phyloP scores from a whole-genome alignment of 2,888 invertebrate species.

The Antheraea yamamai region DNA sequence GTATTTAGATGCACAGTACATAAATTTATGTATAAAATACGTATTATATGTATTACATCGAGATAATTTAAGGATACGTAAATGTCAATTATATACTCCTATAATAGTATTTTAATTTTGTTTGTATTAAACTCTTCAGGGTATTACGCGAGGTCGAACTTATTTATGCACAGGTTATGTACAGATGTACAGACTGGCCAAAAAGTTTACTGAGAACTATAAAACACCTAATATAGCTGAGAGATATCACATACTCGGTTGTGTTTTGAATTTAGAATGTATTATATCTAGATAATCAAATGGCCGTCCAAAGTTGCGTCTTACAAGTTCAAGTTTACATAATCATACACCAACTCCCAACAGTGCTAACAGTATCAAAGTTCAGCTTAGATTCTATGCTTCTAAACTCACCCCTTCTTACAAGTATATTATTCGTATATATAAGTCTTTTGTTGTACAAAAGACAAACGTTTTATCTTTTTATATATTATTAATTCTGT shows the following conservation, averaged over 20 bases:
- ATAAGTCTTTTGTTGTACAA: background rate
- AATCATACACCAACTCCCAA: conserved; percentile 9
- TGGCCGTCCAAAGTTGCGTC: background rate
- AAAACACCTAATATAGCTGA: background rate
- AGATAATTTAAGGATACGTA: too few species aligned
- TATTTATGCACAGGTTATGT: too few species aligned
- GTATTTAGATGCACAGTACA: too few species aligned
- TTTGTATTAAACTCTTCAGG: too few species aligned
- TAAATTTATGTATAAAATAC: too few species aligned
- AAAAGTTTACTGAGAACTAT: too few species aligned
- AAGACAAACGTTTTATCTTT: background rate
- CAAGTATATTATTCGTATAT: background rate
- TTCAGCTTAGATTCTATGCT: conserved; percentile 12
- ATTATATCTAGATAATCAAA: background rate
- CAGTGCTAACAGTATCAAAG: conserved; percentile 6
- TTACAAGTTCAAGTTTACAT: background rate
- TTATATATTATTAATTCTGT: background rate
- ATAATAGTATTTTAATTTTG: too few species aligned
- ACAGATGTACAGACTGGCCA: too few species aligned
- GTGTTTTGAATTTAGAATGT: background rate
- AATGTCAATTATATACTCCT: too few species aligned
- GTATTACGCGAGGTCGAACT: too few species aligned
- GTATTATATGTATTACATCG: too few species aligned
- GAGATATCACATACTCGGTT: background rate
- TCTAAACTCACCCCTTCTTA: conserved; percentile 4